Evolutionary conservation across 92 coral and sea anemone species (phyloP).

Genomic region (Zoanthus sociatus): DNA sequence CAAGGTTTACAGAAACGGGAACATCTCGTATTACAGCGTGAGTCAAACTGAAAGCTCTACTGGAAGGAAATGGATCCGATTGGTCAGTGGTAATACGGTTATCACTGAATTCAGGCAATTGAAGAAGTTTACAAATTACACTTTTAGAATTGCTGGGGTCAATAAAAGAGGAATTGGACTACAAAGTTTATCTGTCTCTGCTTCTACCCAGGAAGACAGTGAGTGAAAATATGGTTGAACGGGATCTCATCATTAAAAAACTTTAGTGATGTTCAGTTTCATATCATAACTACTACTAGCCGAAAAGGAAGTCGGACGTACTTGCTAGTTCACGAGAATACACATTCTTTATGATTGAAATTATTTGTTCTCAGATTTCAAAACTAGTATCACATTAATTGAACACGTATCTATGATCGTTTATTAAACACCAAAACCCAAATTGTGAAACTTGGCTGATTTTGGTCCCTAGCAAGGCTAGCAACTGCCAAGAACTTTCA

Average conservation of each 20-base stretch:
- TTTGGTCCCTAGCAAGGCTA: too few species aligned
- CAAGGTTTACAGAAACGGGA: conserved; percentile 1
- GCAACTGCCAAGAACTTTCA: too few species aligned
- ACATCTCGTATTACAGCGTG: conserved; percentile 3
- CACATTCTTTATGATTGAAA: too few species aligned
- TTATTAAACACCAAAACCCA: too few species aligned
- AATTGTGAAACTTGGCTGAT: too few species aligned
- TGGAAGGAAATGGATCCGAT: conserved; percentile 19
- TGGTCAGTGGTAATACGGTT: conserved; percentile 19
- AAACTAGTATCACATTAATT: too few species aligned
- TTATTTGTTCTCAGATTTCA: too few species aligned
- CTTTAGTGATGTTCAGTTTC: not conserved
- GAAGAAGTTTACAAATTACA: conserved; percentile 32
- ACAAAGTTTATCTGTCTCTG: not conserved
- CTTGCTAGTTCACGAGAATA: too few species aligned
- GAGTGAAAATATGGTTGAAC: not conserved
- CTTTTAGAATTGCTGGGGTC: conserved; percentile 36
- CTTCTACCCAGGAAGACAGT: conserved; percentile 28
- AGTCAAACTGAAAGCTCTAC: conserved; percentile 2
- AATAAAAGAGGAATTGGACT: conserved; percentile 42
- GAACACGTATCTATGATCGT: too few species aligned
- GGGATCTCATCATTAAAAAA: not conserved
- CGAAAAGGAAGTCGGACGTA: too few species aligned
- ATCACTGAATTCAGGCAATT: not conserved
- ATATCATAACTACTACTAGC: too few species aligned